phyloP scores from a whole-genome alignment of 2,113 vertebrate genomes.

The Monopterus albus region DNA sequence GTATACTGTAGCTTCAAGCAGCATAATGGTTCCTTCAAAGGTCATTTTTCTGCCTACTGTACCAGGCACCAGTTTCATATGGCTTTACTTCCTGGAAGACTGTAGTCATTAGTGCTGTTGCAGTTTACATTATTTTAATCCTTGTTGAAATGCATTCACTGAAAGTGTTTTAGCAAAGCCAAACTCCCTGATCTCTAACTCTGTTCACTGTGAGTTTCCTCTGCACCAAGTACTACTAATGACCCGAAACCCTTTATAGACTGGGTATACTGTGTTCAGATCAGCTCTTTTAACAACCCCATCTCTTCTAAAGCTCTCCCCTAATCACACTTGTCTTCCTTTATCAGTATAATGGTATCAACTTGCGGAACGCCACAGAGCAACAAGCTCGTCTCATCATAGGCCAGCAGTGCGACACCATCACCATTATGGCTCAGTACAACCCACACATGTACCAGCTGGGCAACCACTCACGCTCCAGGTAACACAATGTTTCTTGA shows the following conservation, averaged over 20 bases:
- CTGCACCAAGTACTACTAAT: conserved; percentile 6
- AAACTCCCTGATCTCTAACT: neutral
- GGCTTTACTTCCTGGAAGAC: conserved; percentile 2
- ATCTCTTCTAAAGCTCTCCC: neutral
- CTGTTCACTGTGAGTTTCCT: conserved; percentile 8
- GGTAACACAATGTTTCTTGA: conserved; percentile 77
- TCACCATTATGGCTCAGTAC: conserved; percentile 98
- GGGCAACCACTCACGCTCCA: conserved; percentile 95
- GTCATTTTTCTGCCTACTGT: conserved; percentile 7
- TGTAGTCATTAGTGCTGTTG: conserved; percentile 28
- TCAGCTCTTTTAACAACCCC: conserved; percentile 5
- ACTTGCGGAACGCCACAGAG: conserved; percentile 95
- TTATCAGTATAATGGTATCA: conserved; percentile 95
- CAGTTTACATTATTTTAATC: conserved; percentile 35
- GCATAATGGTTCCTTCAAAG: conserved; percentile 27
- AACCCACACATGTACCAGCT: conserved; percentile 99
- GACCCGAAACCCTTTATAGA: conserved; percentile 24
- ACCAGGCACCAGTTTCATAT: neutral
- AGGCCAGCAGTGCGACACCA: conserved; percentile 95
- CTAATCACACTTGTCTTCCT: conserved; percentile 9
- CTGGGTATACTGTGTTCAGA: neutral
- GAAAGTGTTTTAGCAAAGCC: too few species aligned
- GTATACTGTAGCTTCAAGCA: conserved; percentile 15
- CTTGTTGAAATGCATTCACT: conserved; percentile 18
- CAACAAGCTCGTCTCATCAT: conserved; percentile 98